phyloP scores from a whole-genome alignment of 2,888 invertebrate species.

The Phragmatobia fuliginosa region DNA sequence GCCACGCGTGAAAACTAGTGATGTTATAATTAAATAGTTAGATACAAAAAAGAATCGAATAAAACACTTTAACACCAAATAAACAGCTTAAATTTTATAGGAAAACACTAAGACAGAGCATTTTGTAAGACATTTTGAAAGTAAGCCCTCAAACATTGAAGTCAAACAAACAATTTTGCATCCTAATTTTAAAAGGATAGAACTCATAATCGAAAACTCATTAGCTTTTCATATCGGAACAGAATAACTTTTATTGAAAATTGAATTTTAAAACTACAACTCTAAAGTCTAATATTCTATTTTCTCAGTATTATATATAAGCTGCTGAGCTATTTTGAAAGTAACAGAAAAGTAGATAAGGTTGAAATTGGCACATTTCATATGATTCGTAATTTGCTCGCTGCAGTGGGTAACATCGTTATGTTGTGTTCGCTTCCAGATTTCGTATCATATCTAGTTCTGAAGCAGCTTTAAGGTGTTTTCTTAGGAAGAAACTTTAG shows the following conservation, averaged over 20 bases:
- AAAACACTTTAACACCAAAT: neutral
- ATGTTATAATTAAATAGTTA: too few species aligned
- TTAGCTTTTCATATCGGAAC: conserved; percentile 45
- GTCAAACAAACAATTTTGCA: conserved; percentile 29
- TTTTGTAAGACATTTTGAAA: conserved; percentile 37
- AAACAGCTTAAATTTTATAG: neutral
- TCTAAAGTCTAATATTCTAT: conserved; percentile 43
- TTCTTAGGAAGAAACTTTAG: conserved; percentile 25
- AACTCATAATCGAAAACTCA: conserved; percentile 48
- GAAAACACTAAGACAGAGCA: conserved; percentile 31
- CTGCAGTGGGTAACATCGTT: conserved; percentile 66
- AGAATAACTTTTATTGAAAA: conserved; percentile 48
- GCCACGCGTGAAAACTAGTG: too few species aligned
- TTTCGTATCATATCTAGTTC: conserved; percentile 51
- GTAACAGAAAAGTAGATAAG: neutral
- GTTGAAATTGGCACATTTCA: conserved; percentile 20
- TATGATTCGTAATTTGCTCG: conserved; percentile 50
- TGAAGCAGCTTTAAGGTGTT: conserved; percentile 40
- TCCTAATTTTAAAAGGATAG: conserved; percentile 33
- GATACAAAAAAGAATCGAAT: too few species aligned
- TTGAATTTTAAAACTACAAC: conserved; percentile 50
- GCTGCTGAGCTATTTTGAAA: conserved; percentile 19
- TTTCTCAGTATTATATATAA: conserved; percentile 17
- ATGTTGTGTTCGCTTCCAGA: conserved; percentile 66
- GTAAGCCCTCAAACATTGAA: conserved; percentile 35